phyloP scores from a whole-genome alignment of 2,888 invertebrate genomes.

The Escarpia spicata region DNA sequence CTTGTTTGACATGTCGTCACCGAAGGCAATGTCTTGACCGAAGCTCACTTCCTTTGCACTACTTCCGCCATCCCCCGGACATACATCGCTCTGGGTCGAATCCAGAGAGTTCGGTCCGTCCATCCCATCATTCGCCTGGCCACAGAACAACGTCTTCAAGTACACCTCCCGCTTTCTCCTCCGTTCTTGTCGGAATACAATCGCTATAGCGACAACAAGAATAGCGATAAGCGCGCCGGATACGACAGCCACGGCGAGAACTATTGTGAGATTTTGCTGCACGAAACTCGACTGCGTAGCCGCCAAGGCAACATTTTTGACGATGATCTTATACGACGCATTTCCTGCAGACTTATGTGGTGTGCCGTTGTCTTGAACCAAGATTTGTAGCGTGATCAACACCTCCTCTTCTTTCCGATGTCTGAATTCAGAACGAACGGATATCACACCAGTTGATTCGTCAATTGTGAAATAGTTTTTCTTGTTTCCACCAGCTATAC shows the following conservation, averaged over 20 bases:
- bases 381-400: conserved; percentile 1
- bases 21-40: not conserved
- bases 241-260: not conserved
- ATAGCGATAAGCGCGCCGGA: not conserved
- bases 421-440: not conserved
- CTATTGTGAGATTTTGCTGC: not conserved
- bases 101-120: not conserved
- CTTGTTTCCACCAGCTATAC: not conserved
- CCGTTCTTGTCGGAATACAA: not conserved
- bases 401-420: not conserved
- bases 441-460: conserved; percentile 24
- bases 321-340: not conserved
- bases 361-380: conserved; percentile 18
- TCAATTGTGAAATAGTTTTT: conserved; percentile 25
- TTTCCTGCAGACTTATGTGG: not conserved
- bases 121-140: not conserved
- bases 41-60: not conserved
- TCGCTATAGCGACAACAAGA: not conserved
- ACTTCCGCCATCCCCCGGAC: not conserved
- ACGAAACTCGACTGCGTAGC: not conserved
- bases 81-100: not conserved
- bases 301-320: not conserved
- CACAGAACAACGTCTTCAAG: not conserved
- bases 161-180: not conserved
- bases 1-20: not conserved